Base-by-base conservation (phyloP, 2,888 invertebrate genomes). In the Zygothrica quintamaculata region DNA sequence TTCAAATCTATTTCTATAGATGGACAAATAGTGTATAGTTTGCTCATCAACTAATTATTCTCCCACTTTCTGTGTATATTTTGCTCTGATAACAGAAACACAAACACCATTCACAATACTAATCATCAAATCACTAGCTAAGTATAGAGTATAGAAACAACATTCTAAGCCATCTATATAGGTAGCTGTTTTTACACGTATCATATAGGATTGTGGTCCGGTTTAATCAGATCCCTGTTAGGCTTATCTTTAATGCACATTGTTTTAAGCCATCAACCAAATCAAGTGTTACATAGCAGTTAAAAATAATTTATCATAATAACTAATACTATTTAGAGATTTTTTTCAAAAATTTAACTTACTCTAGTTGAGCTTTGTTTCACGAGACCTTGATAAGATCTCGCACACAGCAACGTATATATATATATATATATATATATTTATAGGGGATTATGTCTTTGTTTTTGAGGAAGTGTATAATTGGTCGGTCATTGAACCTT, bases 241-340 rank as follows among this genome's bases (percentile, higher is more conserved):
- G 26, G 29, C 69, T 71, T 74, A 71, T 71, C 71, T 39, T 37
- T 25, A 62, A 84, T 81, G 79, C 85, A 79, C 84, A 84, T 81
- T 72, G 52, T 59, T 31, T 40, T n/a, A n/a, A 62, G 33, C 40
- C 29, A 53, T 26, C 16, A 58, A 56, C 64, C 53, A 31, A 65
- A 65, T 60, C n/a, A n/a, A n/a, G n/a, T n/a, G n/a, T n/a, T n/a
- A n/a, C n/a, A n/a, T n/a, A n/a, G n/a, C n/a, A n/a, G n/a, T n/a
- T n/a, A n/a, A n/a, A n/a, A n/a, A n/a, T n/a, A n/a, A n/a, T n/a
- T n/a, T n/a, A n/a, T n/a, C n/a, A n/a, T n/a, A n/a, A n/a, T n/a
- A n/a, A n/a, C n/a, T n/a, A n/a, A n/a, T n/a, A n/a, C n/a, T n/a
- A n/a, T n/a, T n/a, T n/a, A n/a, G n/a, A n/a, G n/a, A n/a, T n/a